Conservation (phyloP, 1,140 invertebrate species). For the Cheumatopsyche charites region DNA sequence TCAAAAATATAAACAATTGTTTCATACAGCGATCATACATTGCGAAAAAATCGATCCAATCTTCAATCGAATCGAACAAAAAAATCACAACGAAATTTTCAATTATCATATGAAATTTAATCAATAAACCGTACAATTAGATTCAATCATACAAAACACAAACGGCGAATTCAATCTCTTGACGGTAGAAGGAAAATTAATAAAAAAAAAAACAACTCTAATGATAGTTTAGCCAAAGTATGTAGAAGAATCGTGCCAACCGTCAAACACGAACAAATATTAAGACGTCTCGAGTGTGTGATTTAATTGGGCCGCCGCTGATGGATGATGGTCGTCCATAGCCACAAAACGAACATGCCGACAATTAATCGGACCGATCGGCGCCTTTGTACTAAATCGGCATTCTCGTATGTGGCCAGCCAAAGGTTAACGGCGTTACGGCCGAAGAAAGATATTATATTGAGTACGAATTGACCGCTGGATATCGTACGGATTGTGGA, state of each 20-base stretch:
- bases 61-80: too few relatives aligned
- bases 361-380: constrained; percentile 34
- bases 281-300: constrained; percentile 30
- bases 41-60: too few relatives aligned
- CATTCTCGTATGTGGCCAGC: constrained; percentile 22
- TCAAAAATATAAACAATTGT: too few relatives aligned
- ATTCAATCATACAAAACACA: too few relatives aligned
- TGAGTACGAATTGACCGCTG: too few relatives aligned
- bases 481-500: too few relatives aligned
- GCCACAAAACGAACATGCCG: constrained; percentile 18
- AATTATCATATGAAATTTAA: too few relatives aligned
- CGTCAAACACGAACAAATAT: constrained; percentile 17
- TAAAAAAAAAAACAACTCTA: neutral
- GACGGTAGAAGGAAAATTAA: neutral
- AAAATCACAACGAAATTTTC: too few relatives aligned
- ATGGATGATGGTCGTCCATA: constrained; percentile 23
- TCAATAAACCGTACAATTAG: too few relatives aligned
- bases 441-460: too few relatives aligned
- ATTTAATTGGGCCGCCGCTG: constrained; percentile 27
- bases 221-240: neutral
- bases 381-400: constrained; percentile 24
- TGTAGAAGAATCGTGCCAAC: constrained; percentile 13
- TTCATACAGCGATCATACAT: too few relatives aligned
- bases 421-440: constrained; percentile 25
- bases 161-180: too few relatives aligned